Evolutionary conservation across 2,888 invertebrate species (phyloP), one percentile per base, ranked within the genome.

Genomic region (Temnothorax ravouxi): DNA sequence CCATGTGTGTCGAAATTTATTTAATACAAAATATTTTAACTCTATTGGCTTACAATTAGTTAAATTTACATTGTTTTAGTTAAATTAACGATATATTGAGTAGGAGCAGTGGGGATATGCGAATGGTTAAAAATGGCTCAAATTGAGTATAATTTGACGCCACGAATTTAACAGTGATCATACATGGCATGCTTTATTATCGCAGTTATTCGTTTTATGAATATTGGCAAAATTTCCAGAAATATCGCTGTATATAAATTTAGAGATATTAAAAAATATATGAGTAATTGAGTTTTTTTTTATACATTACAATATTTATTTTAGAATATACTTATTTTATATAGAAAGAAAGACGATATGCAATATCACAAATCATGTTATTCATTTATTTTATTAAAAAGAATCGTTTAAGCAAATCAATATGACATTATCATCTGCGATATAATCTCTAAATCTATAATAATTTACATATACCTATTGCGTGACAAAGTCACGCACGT

Each of bases 271-370:
- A 15, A 18, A 38, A 41, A 29, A 29, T 29, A 25, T 18, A 6
- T 9, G 54, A 54, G 1, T 72, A n/a, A 29, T 50, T 52, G 54
- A 41, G 41, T 50, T 50, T 62, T 62, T 62, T 62, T 52, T 62
- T 52, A 9, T 61, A 52, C 34, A 11, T 38, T 38, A 8, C 11
- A 8, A 15, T 21, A 44, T 38, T 15, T 52, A 21, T 38, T 61
- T 75, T 5, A 61, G 21, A 29, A 61, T 8, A 25, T 25, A 3
- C n/a, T 21, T 75, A 47, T 62, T 29, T 21, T 15, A 34, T 3
- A 13, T 50, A n/a, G 8, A 50, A 50, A 34, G 56, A 62, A 29
- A 34, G 15, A 18, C 21, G 6, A 18, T 50, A n/a, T 13, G 41
- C 41, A 18, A 25, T 6, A 41, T 52, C 18, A 64, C 18, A 64